Evolutionary conservation across 2,888 invertebrate species (phyloP).

Genomic region (Sepioteuthis lessoniana): DNA sequence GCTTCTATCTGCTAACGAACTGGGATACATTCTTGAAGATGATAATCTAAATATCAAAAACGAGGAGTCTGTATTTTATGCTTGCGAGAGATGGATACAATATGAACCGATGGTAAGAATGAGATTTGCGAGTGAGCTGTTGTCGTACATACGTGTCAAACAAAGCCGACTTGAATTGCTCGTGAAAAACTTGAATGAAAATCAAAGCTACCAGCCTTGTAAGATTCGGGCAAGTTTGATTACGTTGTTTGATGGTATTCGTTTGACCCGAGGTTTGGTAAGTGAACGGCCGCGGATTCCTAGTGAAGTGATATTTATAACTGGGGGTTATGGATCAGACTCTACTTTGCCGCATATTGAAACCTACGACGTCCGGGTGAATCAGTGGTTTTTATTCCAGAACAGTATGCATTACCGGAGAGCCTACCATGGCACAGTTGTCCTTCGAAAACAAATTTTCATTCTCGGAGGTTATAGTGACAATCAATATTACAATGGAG

Average conservation of each 20-base stretch:
- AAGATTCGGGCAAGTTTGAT: background rate
- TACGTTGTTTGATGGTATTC: background rate
- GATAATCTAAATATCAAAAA: constrained; percentile 84
- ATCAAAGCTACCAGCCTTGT: background rate
- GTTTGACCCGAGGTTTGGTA: background rate
- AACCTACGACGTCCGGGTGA: constrained; percentile 77
- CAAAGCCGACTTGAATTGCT: background rate
- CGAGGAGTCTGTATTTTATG: constrained; percentile 77
- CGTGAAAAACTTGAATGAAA: background rate
- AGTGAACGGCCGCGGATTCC: constrained; percentile 81
- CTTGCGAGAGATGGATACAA: constrained; percentile 78
- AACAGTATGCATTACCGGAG: constrained; percentile 82
- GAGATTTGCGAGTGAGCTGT: background rate
- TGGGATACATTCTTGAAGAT: constrained; percentile 74
- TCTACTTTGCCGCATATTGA: constrained; percentile 78
- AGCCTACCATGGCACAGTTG: constrained; percentile 84
- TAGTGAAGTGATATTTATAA: constrained; percentile 89
- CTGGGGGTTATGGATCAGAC: constrained; percentile 86
- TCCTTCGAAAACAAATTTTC: constrained; percentile 73
- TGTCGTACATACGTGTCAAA: background rate
- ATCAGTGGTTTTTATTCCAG: constrained; percentile 83
- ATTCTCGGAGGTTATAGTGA: constrained; percentile 77
- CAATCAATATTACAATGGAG: constrained; percentile 76
- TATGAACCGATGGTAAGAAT: constrained; percentile 80
- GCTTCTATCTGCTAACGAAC: constrained; percentile 77